Conservation (phyloP, 2,797 vertebrate genomes). For the Hippopotamyrus pictus region DNA sequence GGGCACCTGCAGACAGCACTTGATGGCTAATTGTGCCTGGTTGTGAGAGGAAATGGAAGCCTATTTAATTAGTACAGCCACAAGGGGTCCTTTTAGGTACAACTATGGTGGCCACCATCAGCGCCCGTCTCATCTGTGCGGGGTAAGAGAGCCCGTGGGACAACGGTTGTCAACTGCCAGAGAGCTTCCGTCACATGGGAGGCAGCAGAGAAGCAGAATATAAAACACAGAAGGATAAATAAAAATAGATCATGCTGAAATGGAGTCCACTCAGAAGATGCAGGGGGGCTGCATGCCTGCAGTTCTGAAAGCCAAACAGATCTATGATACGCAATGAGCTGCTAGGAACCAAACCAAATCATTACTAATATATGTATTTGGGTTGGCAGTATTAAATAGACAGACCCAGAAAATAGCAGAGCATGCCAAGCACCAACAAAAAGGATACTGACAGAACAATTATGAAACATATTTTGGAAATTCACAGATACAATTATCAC, state of each 20-base stretch:
- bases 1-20: background rate
- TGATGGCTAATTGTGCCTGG: background rate
- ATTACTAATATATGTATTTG: background rate
- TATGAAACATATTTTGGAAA: conserved; percentile 2
- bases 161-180: background rate
- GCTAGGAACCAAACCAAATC: background rate
- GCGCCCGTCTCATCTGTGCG: background rate
- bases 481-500: background rate
- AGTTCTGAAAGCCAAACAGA: background rate
- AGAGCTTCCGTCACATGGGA: background rate
- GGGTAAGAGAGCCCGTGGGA: background rate
- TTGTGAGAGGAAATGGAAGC: background rate
- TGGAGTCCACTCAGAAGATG: background rate
- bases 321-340: background rate
- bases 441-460: background rate
- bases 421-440: background rate
- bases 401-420: background rate
- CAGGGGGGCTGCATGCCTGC: background rate
- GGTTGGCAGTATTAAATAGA: background rate
- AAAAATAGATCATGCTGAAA: background rate
- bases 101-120: background rate
- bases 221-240: background rate
- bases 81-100: background rate
- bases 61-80: background rate
- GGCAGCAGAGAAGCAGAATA: background rate